phyloP scores from a whole-genome alignment of 2,888 invertebrate genomes.

The Temnothorax rugatulus region DNA sequence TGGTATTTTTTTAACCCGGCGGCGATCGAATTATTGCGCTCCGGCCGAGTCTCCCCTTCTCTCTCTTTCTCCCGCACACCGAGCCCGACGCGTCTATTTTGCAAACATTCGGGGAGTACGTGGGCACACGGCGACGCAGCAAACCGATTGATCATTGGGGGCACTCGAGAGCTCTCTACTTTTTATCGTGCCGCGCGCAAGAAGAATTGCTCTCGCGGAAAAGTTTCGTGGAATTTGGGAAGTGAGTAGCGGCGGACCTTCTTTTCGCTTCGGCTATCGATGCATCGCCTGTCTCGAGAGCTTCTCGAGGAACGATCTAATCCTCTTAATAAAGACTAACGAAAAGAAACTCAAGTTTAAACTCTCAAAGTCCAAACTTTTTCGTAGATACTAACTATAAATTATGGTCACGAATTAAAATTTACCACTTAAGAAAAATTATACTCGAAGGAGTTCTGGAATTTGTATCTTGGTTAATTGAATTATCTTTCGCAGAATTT shows the following conservation, averaged over 20 bases:
- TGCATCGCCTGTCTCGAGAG: slow-evolving; percentile 38
- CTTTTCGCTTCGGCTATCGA: slow-evolving; percentile 40
- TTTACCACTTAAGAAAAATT: slow-evolving; percentile 7
- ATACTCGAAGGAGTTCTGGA: background rate
- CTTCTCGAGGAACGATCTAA: slow-evolving; percentile 38
- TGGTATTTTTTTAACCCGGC: slow-evolving; percentile 64
- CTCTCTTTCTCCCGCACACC: background rate
- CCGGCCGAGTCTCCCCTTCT: slow-evolving; percentile 30
- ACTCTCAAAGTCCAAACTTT: slow-evolving; percentile 23
- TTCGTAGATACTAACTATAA: slow-evolving; percentile 7
- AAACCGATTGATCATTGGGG: slow-evolving; percentile 47
- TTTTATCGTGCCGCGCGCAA: slow-evolving; percentile 27
- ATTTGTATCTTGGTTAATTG: background rate
- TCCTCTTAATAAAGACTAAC: slow-evolving; percentile 52
- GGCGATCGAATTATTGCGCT: slow-evolving; percentile 70
- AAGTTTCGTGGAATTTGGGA: slow-evolving; percentile 51
- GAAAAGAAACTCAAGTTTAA: slow-evolving; percentile 40
- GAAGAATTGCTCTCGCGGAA: slow-evolving; percentile 49
- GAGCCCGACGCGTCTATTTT: slow-evolving; percentile 46
- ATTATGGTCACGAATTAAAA: slow-evolving; percentile 22
- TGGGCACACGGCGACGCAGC: slow-evolving; percentile 40
- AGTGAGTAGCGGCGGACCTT: slow-evolving; percentile 37
- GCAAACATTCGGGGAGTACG: slow-evolving; percentile 45
- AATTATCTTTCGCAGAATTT: slow-evolving; percentile 5
- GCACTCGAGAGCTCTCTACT: slow-evolving; percentile 36